These are phyloP conservation scores for Tenebrosternarchus preto DNA, from an alignment of 2,113 vertebrate species.

Conservation along the genomic window DNA sequence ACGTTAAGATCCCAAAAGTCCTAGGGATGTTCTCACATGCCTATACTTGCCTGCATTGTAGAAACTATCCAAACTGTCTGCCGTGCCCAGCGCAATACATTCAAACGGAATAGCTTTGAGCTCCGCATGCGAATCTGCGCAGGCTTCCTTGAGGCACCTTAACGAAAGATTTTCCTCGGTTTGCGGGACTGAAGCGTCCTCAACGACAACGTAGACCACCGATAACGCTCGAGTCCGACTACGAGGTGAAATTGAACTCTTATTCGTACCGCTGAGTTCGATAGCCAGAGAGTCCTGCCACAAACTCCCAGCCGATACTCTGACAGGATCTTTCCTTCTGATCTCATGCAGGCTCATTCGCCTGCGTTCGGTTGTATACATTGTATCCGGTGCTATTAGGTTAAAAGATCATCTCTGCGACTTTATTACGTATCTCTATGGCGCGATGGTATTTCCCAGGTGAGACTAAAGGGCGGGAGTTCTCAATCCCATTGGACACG, in stretches of 20 bases:
- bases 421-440: no score
- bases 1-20: background rate
- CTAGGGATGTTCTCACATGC: background rate
- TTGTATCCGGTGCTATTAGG: constrained; percentile 12
- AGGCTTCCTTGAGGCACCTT: constrained; percentile 79
- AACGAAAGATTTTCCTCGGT: constrained; percentile 71
- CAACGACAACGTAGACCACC: constrained; percentile 76
- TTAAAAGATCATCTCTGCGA: background rate
- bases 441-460: constrained; percentile 51
- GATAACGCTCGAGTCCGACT: constrained; percentile 72
- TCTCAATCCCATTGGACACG: constrained; percentile 5
- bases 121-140: constrained; percentile 68
- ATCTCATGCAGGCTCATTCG: constrained; percentile 70
- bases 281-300: constrained; percentile 83
- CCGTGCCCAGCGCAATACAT: constrained; percentile 75
- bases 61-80: constrained; percentile 78
- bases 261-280: constrained; percentile 64
- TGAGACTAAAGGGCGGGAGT: constrained; percentile 32
- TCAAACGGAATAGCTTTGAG: constrained; percentile 74
- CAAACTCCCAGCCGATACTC: constrained; percentile 78
- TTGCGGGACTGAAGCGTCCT: constrained; percentile 67
- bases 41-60: constrained; percentile 87
- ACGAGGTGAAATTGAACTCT: constrained; percentile 62
- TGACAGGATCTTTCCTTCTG: constrained; percentile 59
- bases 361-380: constrained; percentile 74